phyloP scores from a whole-genome alignment of 2,888 invertebrate genomes.

The Aproaerema taeniolella region DNA sequence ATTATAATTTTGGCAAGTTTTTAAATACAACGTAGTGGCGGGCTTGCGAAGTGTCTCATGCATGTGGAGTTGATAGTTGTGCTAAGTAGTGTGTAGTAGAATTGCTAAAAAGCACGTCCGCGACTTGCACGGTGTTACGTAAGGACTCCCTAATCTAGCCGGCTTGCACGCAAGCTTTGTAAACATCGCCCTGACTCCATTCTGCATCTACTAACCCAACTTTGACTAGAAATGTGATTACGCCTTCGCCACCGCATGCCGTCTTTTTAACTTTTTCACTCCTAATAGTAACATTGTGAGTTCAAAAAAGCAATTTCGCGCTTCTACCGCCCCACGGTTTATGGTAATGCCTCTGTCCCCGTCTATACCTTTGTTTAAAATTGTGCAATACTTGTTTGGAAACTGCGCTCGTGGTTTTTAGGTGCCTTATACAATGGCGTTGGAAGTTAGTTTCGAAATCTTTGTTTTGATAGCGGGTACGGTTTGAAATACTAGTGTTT shows the following conservation, averaged over 20 bases:
- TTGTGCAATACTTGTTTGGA: constrained; percentile 62
- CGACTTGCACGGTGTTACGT: constrained; percentile 44
- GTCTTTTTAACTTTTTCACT: constrained; percentile 65
- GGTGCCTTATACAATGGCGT: constrained; percentile 53
- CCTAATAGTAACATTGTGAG: constrained; percentile 62
- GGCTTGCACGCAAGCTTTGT: constrained; percentile 44
- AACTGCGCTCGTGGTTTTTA: constrained; percentile 59
- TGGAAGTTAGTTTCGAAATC: constrained; percentile 54
- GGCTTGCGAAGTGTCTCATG: constrained; percentile 31
- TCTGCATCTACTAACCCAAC: constrained; percentile 39
- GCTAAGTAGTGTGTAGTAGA: constrained; percentile 39
- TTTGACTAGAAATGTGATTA: constrained; percentile 48
- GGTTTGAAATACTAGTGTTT: constrained; percentile 32
- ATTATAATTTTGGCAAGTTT: constrained; percentile 9
- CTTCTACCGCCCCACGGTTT: constrained; percentile 54
- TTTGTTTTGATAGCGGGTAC: constrained; percentile 51
- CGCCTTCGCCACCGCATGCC: constrained; percentile 39
- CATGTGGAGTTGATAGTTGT: constrained; percentile 39
- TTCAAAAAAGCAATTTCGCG: constrained; percentile 72
- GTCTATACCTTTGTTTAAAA: constrained; percentile 69
- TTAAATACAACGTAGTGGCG: constrained; percentile 19
- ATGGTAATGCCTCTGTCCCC: constrained; percentile 59
- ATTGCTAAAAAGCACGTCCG: constrained; percentile 65
- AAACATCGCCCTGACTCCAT: constrained; percentile 40
- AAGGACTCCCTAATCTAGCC: constrained; percentile 62